Evolutionary conservation across 2,888 invertebrate genomes (phyloP).

Genomic region (Tipula vernalis): DNA sequence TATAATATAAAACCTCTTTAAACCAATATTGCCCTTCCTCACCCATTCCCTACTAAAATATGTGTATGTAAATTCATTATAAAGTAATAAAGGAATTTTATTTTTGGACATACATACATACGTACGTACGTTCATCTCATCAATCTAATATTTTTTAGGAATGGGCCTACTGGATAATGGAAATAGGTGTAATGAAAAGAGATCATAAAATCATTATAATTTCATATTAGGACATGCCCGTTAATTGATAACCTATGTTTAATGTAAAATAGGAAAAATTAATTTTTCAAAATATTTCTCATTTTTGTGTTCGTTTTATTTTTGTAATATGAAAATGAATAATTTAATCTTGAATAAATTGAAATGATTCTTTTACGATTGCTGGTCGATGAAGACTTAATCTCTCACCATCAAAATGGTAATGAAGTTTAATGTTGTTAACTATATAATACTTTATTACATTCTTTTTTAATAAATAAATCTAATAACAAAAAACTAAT

Average conservation of each 20-base stretch:
- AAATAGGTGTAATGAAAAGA: neutral
- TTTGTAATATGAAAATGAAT: neutral
- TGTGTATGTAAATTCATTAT: neutral
- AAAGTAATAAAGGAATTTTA: neutral
- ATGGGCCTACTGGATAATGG: neutral
- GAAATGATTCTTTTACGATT: neutral
- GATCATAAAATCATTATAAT: conserved; percentile 13
- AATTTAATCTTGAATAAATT: neutral
- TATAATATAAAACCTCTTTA: neutral
- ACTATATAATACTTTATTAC: neutral
- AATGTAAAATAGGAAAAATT: neutral
- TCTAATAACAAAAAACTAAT: neutral
- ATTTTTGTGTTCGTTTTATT: neutral
- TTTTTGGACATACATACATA: neutral
- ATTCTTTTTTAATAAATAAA: neutral
- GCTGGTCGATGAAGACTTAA: neutral
- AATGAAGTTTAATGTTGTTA: neutral
- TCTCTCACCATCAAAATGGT: too few species aligned
- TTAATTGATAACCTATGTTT: conserved; percentile 17
- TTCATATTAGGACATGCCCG: conserved; percentile 15
- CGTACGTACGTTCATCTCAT: neutral
- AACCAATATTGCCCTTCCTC: neutral
- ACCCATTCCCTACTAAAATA: neutral
- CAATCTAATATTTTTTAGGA: neutral
- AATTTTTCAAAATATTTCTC: neutral